Percentiles rank a stretch among this genome's conserved stretches.
Conservation (phyloP, 2,113 vertebrate genomes). For the Onychostoma macrolepis region DNA sequence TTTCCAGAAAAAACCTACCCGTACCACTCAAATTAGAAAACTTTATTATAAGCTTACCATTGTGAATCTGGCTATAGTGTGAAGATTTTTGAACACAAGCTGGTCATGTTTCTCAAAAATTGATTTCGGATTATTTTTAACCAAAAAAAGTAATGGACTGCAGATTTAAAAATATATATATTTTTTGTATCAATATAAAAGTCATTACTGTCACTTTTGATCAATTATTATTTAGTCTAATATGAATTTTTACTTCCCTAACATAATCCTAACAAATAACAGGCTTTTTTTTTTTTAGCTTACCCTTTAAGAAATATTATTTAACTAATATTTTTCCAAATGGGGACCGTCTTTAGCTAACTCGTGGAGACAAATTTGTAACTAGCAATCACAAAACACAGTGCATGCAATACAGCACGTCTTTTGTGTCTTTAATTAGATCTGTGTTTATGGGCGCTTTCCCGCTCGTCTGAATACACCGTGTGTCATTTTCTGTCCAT, state of each 20-base stretch:
- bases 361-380: not conserved
- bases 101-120: too few relatives aligned
- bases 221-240: not conserved
- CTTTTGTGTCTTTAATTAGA: slow-evolving; percentile 48
- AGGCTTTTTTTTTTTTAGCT: not conserved
- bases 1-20: too few relatives aligned
- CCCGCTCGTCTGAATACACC: not conserved
- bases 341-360: not conserved
- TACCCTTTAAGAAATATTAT: not conserved
- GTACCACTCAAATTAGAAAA: too few relatives aligned
- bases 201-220: not conserved
- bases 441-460: slow-evolving; percentile 30
- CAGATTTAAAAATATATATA: too few relatives aligned
- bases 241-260: not conserved
- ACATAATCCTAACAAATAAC: not conserved
- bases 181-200: not conserved
- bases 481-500: slow-evolving; percentile 50
- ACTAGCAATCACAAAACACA: slow-evolving; percentile 6
- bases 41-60: too few relatives aligned
- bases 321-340: not conserved
- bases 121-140: too few relatives aligned
- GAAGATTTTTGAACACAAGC: too few relatives aligned
- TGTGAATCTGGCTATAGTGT: too few relatives aligned
- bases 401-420: slow-evolving; percentile 12
- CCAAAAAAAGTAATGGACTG: too few relatives aligned